Evolutionary conservation across 2,113 vertebrate species (phyloP).

Genomic region (Apodemus sylvaticus): DNA sequence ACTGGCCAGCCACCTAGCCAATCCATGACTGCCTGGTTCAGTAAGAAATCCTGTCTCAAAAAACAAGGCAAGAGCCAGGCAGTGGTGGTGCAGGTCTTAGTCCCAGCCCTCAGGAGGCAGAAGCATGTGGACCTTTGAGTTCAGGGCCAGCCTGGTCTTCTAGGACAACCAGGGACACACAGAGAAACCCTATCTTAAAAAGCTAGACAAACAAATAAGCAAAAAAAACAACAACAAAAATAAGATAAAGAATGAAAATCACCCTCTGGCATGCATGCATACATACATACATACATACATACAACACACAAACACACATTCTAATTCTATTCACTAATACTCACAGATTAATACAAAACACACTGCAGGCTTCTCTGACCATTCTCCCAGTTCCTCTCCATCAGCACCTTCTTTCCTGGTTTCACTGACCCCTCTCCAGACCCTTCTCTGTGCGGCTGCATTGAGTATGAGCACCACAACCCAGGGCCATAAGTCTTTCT

Average conservation of each 20-base stretch:
- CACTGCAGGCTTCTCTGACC: background rate
- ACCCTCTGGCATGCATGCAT: background rate
- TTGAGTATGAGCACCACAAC: accelerated
- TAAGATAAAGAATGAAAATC: background rate
- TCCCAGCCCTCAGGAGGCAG: background rate
- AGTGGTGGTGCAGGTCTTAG: background rate
- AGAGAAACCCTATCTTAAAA: background rate
- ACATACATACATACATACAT: too few relatives aligned
- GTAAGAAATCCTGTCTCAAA: background rate
- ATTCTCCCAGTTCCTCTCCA: background rate
- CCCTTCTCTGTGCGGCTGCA: background rate
- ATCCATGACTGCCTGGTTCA: background rate
- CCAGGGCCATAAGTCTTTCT: background rate
- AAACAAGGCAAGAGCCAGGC: too few relatives aligned
- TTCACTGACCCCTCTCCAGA: background rate
- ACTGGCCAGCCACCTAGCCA: background rate
- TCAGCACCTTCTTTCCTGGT: accelerated
- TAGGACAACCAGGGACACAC: background rate
- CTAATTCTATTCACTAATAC: background rate
- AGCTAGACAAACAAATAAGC: background rate
- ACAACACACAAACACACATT: background rate
- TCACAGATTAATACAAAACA: background rate
- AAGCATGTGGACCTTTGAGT: background rate
- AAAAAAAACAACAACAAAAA: background rate
- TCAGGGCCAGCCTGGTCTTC: background rate